Conservation (phyloP, 2,797 vertebrate species). For the Ciconia nigra region DNA sequence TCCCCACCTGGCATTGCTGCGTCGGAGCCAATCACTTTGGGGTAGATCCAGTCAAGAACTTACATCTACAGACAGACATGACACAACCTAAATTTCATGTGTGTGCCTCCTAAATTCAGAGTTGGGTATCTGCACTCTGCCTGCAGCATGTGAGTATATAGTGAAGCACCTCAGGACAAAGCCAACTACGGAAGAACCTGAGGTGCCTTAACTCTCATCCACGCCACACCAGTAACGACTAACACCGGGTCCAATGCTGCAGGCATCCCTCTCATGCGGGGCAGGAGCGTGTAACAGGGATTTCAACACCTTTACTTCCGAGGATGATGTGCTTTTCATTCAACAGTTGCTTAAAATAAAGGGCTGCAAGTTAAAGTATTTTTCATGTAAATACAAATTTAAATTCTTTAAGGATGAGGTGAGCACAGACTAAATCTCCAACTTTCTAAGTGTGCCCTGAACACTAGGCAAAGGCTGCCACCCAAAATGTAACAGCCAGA, state of each 20-base stretch:
- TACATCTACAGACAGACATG: not conserved
- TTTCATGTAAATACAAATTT: not conserved
- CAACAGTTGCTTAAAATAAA: not conserved
- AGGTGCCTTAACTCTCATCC: not conserved
- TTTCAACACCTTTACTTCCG: not conserved
- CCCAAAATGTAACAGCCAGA: not conserved
- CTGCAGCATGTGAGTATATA: not conserved
- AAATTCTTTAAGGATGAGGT: not conserved
- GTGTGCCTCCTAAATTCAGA: not conserved
- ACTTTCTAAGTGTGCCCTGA: not conserved
- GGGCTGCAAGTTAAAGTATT: not conserved
- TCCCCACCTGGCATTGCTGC: not conserved
- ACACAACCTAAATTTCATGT: not conserved
- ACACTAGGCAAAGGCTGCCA: not conserved
- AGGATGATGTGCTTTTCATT: not conserved
- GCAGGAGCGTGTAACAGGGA: not conserved
- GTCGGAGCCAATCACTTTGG: not conserved
- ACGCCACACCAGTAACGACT: fast-evolving
- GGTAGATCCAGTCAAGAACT: not conserved
- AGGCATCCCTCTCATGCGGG: not conserved
- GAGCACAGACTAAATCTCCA: not conserved
- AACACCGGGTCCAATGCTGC: fast-evolving
- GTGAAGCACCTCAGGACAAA: not conserved
- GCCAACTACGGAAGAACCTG: not conserved
- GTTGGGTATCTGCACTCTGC: not conserved